Conservation (phyloP, 2,888 invertebrate genomes). For the Philopedon plagiatum region DNA sequence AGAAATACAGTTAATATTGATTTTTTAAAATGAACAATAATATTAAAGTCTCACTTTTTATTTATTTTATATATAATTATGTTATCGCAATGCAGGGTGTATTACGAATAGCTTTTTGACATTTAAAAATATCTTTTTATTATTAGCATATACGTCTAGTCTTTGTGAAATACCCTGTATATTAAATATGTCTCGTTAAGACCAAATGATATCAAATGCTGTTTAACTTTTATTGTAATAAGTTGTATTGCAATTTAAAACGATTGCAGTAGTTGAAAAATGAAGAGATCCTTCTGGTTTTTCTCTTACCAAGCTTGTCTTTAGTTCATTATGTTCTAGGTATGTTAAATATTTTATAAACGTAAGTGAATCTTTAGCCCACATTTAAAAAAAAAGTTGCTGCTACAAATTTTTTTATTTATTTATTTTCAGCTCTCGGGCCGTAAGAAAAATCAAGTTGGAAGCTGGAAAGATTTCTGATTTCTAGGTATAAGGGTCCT, state of each 20-base stretch:
- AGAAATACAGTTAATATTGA: not conserved
- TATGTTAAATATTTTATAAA: too few species aligned
- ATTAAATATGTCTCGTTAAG: slow-evolving; percentile 19
- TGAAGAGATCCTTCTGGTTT: too few species aligned
- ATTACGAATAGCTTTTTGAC: slow-evolving; percentile 17
- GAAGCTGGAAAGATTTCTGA: too few species aligned
- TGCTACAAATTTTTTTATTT: too few species aligned
- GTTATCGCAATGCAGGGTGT: slow-evolving; percentile 19
- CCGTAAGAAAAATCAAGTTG: too few species aligned
- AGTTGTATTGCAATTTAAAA: slow-evolving; percentile 21
- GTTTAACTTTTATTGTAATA: slow-evolving; percentile 24
- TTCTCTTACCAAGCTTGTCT: too few species aligned
- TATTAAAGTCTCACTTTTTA: slow-evolving; percentile 7
- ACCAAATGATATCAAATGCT: slow-evolving; percentile 35
- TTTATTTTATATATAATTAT: slow-evolving; percentile 24
- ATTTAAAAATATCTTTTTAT: slow-evolving; percentile 19
- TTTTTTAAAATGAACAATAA: slow-evolving; percentile 16
- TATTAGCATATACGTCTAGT: slow-evolving; percentile 10
- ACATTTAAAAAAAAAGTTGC: too few species aligned
- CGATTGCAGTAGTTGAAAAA: not conserved
- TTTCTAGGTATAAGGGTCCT: too few species aligned
- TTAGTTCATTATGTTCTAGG: too few species aligned
- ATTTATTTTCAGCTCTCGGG: too few species aligned
- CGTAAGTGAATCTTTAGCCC: too few species aligned
- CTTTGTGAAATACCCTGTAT: slow-evolving; percentile 24